Base-by-base conservation (phyloP, 2,113 vertebrate species). In the Plotosus lineatus region DNA sequence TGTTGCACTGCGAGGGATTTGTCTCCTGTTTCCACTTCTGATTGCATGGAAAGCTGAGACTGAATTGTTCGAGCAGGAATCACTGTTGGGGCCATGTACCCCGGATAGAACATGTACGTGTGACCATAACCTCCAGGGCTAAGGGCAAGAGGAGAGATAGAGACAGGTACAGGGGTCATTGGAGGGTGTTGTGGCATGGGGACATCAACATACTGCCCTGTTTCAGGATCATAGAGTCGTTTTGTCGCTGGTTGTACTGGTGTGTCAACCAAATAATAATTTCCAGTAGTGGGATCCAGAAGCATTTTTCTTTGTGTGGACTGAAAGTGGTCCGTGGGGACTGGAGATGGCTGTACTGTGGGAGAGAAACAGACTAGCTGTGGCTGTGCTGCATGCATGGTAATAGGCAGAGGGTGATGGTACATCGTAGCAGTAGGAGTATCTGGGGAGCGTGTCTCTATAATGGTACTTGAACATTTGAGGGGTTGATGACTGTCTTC, bases 181-280 rank as follows among this genome's bases (percentile, higher is more conserved):
- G 93, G 90, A 8, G 93, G 89, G 73, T 91, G 92, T 84, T 92
- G 95, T 0, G 92, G 89, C 89, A 99, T 61, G 0, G 97, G 96
- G 33, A 99, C 92, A 1, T 99, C 97, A 80, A 98, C 96, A 4
- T 97, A 99, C 87, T 98, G 97, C 5, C 97, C 95, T 0, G 96
- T 98, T 85, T 99, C 97, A 0, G 97, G 97, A 85, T 99, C 97
- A 76, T 96, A 98, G 4, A 98, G 95, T 69, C 97, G 94, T 63
- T 93, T 94, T 73, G 95, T 97, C 78, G 94, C 55, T 0, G 93
- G 94, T 84, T 93, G 95, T n/a, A 96, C 88, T 0, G 96, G 97
- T 0, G 96, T 94, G 88, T 99, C 97, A 78, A 99, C 96, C 82
- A 98, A 90, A 88, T 98, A 99, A 89, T 96, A 98, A 88, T 93